These are phyloP conservation scores for Brachyistius frenatus DNA, from an alignment of 2,113 vertebrate species.

Conservation along the genomic window DNA sequence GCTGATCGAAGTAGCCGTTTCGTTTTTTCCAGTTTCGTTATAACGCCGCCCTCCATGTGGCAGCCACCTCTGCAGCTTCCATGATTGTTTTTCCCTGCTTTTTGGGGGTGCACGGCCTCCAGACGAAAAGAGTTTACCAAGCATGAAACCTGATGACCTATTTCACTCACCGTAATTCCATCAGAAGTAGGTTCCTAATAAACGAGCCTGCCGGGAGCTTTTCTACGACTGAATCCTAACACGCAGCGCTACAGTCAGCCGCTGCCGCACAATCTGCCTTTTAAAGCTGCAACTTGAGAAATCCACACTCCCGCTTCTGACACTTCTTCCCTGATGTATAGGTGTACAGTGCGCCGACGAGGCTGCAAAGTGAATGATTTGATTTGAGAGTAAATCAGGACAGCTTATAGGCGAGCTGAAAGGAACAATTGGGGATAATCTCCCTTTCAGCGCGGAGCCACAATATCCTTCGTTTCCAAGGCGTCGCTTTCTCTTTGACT, in stretches of 20 bases:
- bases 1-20: constrained; percentile 25
- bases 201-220: constrained; percentile 42
- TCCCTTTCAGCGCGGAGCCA: constrained; percentile 41
- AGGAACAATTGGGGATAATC: constrained; percentile 69
- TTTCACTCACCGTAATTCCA: constrained; percentile 48
- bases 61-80: not conserved
- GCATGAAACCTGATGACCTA: constrained; percentile 55
- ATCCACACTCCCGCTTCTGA: not conserved
- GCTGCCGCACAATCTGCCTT: not conserved
- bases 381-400: constrained; percentile 59
- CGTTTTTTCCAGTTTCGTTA: not conserved
- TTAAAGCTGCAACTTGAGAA: constrained; percentile 17
- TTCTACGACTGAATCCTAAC: constrained; percentile 33
- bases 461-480: constrained; percentile 47
- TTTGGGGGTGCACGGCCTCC: not conserved
- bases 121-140: constrained; percentile 53
- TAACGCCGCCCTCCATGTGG: constrained; percentile 26
- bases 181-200: constrained; percentile 33
- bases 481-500: constrained; percentile 40
- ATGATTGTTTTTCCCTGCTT: constrained; percentile 24
- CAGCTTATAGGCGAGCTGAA: constrained; percentile 43
- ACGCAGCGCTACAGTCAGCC: not conserved
- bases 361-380: constrained; percentile 38
- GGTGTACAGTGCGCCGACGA: constrained; percentile 7
- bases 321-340: not conserved